Conservation (phyloP, 2,888 invertebrate genomes). For the Apamea monoglypha region DNA sequence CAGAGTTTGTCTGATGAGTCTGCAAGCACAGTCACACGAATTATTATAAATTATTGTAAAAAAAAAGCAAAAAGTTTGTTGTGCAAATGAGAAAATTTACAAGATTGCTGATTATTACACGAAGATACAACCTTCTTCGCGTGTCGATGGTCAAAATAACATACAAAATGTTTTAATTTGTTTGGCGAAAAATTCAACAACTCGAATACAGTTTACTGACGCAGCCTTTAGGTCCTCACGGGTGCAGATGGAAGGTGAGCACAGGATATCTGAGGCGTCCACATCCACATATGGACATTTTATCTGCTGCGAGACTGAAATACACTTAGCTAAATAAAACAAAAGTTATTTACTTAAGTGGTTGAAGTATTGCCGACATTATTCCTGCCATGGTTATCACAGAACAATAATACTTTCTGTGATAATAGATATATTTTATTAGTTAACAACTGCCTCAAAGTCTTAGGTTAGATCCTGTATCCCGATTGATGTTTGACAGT, state of each 20-base stretch:
- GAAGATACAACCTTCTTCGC: neutral
- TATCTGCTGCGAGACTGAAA: slow-evolving; percentile 1
- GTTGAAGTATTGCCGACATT: slow-evolving; percentile 79
- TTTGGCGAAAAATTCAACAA: too few species aligned
- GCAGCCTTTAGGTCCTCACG: neutral
- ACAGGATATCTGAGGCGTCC: neutral
- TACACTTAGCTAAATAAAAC: neutral
- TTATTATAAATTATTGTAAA: neutral
- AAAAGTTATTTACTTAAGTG: slow-evolving; percentile 74
- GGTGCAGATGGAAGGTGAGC: neutral
- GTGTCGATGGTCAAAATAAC: neutral
- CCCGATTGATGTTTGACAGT: neutral
- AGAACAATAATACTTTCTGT: slow-evolving; percentile 7
- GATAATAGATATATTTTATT: neutral
- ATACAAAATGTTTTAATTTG: neutral
- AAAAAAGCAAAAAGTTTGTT: too few species aligned
- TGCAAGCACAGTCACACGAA: slow-evolving; percentile 67
- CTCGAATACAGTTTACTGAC: neutral
- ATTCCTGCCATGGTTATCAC: slow-evolving; percentile 78
- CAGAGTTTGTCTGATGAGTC: slow-evolving; percentile 78
- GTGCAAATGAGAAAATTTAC: neutral
- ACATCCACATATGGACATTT: too few species aligned
- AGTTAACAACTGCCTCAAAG: neutral
- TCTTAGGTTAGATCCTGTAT: slow-evolving; percentile 17
- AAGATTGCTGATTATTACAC: neutral